A percentile compares a stretch with the other conserved stretches of the same genome.
phyloP scores from a whole-genome alignment of 2,888 invertebrate genomes.

The Holacanthella duospinosa region DNA sequence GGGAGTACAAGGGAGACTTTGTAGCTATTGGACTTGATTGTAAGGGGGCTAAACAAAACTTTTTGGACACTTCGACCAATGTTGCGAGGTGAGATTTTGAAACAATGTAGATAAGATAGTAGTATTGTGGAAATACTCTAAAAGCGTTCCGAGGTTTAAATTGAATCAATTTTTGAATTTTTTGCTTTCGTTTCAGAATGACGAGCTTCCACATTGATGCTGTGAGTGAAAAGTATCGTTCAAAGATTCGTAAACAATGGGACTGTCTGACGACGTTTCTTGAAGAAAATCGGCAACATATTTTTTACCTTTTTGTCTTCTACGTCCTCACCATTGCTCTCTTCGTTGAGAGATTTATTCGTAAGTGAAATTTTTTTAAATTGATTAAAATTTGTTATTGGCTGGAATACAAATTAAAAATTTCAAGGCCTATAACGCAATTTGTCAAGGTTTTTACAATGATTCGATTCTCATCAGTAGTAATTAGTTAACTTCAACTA shows the following conservation, averaged over 20 bases:
- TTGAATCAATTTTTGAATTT: no score
- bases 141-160: no score
- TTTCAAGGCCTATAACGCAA: no score
- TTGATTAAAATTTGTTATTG: not conserved
- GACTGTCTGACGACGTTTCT: slow-evolving; percentile 79
- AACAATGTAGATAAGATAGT: not conserved
- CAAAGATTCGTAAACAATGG: slow-evolving; percentile 68
- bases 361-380: slow-evolving; percentile 47
- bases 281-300: slow-evolving; percentile 91
- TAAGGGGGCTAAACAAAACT: slow-evolving; percentile 90
- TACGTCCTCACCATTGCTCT: slow-evolving; percentile 85
- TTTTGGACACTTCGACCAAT: slow-evolving; percentile 85
- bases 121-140: no score
- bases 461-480: no score
- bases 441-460: no score
- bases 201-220: slow-evolving; percentile 85
- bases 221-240: slow-evolving; percentile 55
- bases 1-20: slow-evolving; percentile 88
- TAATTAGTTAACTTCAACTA: no score
- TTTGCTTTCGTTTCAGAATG: slow-evolving; percentile 52
- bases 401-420: no score
- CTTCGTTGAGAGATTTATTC: slow-evolving; percentile 90
- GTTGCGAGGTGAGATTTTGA: slow-evolving; percentile 56
- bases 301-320: slow-evolving; percentile 87
- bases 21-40: slow-evolving; percentile 89